These are phyloP conservation scores for Ochropleura plecta DNA, from an alignment of 2,888 invertebrate genomes.

Conservation along the genomic window DNA sequence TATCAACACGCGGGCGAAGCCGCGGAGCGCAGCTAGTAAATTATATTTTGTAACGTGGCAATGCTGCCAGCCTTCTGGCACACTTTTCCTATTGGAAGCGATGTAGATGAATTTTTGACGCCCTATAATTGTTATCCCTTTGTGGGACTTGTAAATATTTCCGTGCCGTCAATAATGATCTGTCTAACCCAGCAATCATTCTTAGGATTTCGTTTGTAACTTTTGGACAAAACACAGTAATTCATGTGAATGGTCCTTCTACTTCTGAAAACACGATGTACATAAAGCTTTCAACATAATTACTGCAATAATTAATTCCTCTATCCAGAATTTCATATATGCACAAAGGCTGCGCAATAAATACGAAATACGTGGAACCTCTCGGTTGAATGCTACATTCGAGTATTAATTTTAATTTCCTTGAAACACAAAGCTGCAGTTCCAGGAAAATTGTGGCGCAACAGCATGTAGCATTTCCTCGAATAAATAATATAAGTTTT, in stretches of 20 bases:
- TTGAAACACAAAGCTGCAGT: constrained; percentile 43
- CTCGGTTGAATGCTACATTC: constrained; percentile 21
- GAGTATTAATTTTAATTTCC: constrained; percentile 16
- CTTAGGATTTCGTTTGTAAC: too few species aligned
- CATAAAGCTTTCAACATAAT: neutral
- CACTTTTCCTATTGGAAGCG: too few species aligned
- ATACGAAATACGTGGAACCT: constrained; percentile 28
- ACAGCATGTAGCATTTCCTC: constrained; percentile 93
- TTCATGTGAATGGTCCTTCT: neutral
- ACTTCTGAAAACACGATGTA: neutral
- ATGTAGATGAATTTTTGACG: too few species aligned
- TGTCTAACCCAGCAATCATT: too few species aligned
- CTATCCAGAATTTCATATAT: constrained; percentile 15
- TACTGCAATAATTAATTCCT: constrained; percentile 17
- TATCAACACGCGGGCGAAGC: too few species aligned
- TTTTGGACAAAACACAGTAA: neutral
- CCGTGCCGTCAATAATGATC: too few species aligned
- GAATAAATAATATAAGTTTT: constrained; percentile 96
- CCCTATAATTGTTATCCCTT: too few species aligned
- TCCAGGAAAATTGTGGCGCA: constrained; percentile 28
- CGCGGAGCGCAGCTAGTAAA: too few species aligned
- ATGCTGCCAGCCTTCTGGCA: too few species aligned
- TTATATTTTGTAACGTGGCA: too few species aligned
- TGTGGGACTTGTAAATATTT: too few species aligned
- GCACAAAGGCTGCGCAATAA: constrained; percentile 8